These are phyloP conservation scores for Anabas testudineus DNA, from an alignment of 2,797 vertebrate species.

Conservation along the genomic window DNA sequence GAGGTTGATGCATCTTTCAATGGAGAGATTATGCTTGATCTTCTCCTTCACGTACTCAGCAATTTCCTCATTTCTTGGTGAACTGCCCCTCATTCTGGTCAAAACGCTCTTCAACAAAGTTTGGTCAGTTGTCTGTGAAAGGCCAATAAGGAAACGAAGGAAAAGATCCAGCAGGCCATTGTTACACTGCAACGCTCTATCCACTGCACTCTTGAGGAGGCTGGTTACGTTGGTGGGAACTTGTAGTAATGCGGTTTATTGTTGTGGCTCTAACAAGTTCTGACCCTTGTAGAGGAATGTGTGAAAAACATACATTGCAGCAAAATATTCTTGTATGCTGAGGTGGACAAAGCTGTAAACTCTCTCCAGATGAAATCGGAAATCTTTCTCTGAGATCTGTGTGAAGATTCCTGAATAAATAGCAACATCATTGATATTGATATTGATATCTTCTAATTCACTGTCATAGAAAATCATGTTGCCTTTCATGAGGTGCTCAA, in stretches of 20 bases:
- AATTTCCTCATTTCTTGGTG: constrained; percentile 4
- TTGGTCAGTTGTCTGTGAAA: constrained; percentile 37
- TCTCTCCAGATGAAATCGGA: constrained; percentile 12
- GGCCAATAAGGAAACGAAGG: constrained; percentile 56
- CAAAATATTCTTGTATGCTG: constrained; percentile 59
- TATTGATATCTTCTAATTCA: constrained; percentile 14
- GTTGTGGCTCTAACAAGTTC: constrained; percentile 26
- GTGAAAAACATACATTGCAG: constrained; percentile 35
- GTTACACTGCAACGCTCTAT: constrained; percentile 31
- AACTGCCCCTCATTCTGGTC: neutral
- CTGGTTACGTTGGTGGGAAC: neutral
- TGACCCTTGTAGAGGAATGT: constrained; percentile 25
- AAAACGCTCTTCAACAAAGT: constrained; percentile 15
- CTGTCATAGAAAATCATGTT: constrained; percentile 55
- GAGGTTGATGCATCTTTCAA: constrained; percentile 45
- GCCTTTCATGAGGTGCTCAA: constrained; percentile 48
- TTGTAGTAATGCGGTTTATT: neutral
- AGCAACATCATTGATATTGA: constrained; percentile 18
- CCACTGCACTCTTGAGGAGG: constrained; percentile 44
- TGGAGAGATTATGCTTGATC: constrained; percentile 9
- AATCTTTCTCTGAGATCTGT: constrained; percentile 21
- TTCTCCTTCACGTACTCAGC: constrained; percentile 41
- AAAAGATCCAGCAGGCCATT: constrained; percentile 51
- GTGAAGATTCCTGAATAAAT: constrained; percentile 52
- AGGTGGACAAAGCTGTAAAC: constrained; percentile 54